Percentiles rank a stretch among this genome's conserved stretches.
Conservation (phyloP, 2,113 vertebrate species). For the Macaca mulatta region DNA sequence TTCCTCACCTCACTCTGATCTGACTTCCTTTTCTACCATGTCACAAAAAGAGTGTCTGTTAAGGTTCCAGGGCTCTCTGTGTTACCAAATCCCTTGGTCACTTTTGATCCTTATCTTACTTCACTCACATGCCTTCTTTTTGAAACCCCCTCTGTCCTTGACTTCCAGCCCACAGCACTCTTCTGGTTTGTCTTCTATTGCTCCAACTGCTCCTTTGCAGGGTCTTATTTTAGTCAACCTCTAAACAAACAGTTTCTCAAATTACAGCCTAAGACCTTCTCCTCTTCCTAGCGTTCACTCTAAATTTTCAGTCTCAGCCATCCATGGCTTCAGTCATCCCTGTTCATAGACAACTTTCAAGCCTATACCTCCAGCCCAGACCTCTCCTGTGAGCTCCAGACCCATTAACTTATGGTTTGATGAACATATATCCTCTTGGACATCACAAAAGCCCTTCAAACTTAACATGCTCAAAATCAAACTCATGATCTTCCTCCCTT, state of each 20-base stretch:
- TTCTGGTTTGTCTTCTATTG: background rate
- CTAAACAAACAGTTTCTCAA: background rate
- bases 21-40: background rate
- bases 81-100: background rate
- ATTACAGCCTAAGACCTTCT: background rate
- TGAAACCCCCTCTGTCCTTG: background rate
- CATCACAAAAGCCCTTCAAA: background rate
- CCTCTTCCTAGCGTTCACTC: background rate
- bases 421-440: background rate
- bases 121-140: background rate
- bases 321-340: background rate
- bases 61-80: background rate
- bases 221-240: background rate
- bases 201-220: background rate
- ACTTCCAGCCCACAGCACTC: background rate
- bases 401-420: background rate
- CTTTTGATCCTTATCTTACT: background rate
- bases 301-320: background rate
- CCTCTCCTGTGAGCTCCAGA: background rate
- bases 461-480: background rate
- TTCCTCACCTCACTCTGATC: background rate
- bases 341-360: background rate
- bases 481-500: background rate
- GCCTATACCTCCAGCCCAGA: background rate
- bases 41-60: background rate